A percentile compares a stretch with the other conserved stretches of the same genome.
Evolutionary conservation across 2,797 vertebrate genomes (phyloP).

Genomic region (Micropoecilia bifurca): DNA sequence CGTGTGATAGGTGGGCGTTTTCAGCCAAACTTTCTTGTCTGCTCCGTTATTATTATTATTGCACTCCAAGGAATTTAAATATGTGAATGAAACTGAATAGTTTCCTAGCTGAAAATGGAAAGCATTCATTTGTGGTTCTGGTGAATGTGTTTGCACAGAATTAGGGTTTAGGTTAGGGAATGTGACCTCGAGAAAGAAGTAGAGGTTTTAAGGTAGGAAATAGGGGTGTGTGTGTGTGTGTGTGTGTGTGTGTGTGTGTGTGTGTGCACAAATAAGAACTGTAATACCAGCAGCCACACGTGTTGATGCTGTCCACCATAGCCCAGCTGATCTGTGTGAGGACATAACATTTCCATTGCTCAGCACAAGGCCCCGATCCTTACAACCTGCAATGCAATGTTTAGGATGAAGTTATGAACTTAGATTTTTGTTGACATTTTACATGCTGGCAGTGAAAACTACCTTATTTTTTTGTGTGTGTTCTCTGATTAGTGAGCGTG

Average conservation of each 20-base stretch:
- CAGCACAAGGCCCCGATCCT: constrained; percentile 66
- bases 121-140: constrained; percentile 62
- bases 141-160: constrained; percentile 51
- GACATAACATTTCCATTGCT: constrained; percentile 61
- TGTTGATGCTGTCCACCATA: constrained; percentile 52
- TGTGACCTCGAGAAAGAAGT: constrained; percentile 50
- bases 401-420: constrained; percentile 7
- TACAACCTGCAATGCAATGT: constrained; percentile 35
- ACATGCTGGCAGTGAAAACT: constrained; percentile 25
- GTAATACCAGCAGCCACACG: constrained; percentile 25
- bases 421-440: constrained; percentile 8
- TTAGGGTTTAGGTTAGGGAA: constrained; percentile 38
- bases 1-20: constrained; percentile 38
- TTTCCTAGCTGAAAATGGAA: constrained; percentile 58
- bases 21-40: constrained; percentile 43
- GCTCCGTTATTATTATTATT: constrained; percentile 37
- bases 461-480: constrained; percentile 33
- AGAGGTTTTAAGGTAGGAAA: constrained; percentile 56
- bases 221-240: constrained; percentile 32
- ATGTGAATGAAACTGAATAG: constrained; percentile 59
- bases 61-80: constrained; percentile 56
- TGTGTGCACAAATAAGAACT: constrained; percentile 23
- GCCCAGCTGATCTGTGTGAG: constrained; percentile 56
- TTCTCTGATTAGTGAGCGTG: constrained; percentile 26
- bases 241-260: constrained; percentile 42